A percentile compares a stretch with the other conserved stretches of the same genome.
Conservation (phyloP, 2,113 vertebrate genomes). For the Aegotheles bennettii region DNA sequence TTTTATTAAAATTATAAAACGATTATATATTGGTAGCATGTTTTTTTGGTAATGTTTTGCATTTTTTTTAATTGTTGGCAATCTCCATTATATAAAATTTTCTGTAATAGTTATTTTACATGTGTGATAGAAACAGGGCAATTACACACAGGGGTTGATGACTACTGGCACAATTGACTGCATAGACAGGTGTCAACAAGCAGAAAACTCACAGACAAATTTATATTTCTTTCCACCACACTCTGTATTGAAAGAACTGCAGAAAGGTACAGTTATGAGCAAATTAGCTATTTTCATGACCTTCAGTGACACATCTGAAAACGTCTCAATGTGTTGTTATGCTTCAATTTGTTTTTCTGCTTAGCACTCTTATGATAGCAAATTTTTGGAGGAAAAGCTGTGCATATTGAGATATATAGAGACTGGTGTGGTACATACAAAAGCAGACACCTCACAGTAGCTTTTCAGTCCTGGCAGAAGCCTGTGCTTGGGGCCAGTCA, state of each 20-base stretch:
- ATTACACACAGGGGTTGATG: neutral
- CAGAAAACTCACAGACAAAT: neutral
- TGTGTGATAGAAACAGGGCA: neutral
- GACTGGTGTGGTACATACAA: fast-evolving
- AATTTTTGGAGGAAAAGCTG: neutral
- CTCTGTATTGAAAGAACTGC: fast-evolving
- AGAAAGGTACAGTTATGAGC: neutral
- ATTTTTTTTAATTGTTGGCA: neutral
- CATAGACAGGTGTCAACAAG: neutral
- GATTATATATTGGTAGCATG: neutral
- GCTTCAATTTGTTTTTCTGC: neutral
- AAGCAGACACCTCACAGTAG: neutral
- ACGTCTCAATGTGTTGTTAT: neutral
- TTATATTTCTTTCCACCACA: neutral
- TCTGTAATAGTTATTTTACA: constrained; percentile 48
- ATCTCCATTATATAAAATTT: constrained; percentile 35
- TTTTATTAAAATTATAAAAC: too few relatives aligned
- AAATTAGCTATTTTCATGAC: neutral
- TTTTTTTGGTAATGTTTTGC: constrained; percentile 11
- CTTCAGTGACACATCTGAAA: neutral
- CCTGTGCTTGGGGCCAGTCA: fast-evolving
- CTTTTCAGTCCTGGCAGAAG: neutral
- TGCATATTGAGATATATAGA: neutral
- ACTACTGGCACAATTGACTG: neutral
- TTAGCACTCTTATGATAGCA: neutral